A percentile compares a stretch with the other conserved stretches of the same genome.
These are phyloP conservation scores for Vollenhovia emeryi DNA, from an alignment of 1,140 invertebrate species.

Conservation along the genomic window DNA sequence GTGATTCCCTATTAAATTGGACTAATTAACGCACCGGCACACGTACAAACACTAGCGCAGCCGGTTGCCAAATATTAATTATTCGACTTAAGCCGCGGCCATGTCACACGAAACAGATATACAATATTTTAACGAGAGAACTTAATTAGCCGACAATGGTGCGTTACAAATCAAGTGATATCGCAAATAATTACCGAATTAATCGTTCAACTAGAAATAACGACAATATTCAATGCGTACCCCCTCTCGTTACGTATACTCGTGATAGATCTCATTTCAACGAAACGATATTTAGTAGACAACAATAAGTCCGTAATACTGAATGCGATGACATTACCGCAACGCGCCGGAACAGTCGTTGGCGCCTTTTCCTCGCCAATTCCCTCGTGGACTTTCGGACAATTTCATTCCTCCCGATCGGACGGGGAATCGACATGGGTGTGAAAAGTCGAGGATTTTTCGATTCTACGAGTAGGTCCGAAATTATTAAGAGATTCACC, in stretches of 20 bases:
- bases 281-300: conserved; percentile 5
- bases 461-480: not conserved
- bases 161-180: conserved; percentile 41
- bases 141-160: conserved; percentile 53
- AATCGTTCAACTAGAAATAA: conserved; percentile 44
- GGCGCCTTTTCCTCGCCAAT: not conserved
- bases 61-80: conserved; percentile 54
- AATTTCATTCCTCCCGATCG: not conserved
- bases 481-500: not conserved
- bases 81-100: conserved; percentile 49
- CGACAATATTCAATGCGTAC: conserved; percentile 23
- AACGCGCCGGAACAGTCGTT: not conserved
- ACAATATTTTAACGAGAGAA: conserved; percentile 47
- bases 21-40: conserved; percentile 45
- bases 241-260: not conserved
- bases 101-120: conserved; percentile 21
- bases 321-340: not conserved
- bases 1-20: conserved; percentile 55
- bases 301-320: not conserved
- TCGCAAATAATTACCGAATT: conserved; percentile 53
- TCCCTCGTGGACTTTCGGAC: not conserved
- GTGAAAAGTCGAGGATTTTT: not conserved
- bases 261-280: conserved; percentile 28
- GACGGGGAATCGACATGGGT: not conserved
- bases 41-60: not conserved